Conservation (phyloP, 2,888 invertebrate genomes). For the Drosophila mayaguana region DNA sequence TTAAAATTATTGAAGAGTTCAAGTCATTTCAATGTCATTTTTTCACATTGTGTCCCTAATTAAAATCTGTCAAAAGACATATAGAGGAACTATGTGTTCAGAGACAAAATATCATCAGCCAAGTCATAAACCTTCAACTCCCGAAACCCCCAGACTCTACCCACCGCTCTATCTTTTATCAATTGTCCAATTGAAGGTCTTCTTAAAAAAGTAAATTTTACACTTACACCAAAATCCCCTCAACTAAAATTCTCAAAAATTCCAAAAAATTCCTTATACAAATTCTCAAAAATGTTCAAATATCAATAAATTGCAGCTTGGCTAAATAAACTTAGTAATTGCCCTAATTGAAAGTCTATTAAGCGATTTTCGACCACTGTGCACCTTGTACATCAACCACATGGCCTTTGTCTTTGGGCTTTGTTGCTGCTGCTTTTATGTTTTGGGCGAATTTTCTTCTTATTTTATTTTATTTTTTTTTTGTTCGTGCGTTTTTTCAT, state of each 20-base stretch:
- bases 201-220: too few relatives aligned
- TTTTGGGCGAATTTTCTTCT: neutral
- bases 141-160: too few relatives aligned
- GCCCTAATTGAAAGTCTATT: neutral
- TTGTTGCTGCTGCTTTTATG: conserved; percentile 6
- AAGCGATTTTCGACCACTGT: conserved; percentile 7
- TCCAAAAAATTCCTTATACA: too few relatives aligned
- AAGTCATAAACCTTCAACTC: too few relatives aligned
- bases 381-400: neutral
- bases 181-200: too few relatives aligned
- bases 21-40: too few relatives aligned
- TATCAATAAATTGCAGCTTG: neutral
- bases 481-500: conserved; percentile 54
- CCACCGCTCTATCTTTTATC: too few relatives aligned
- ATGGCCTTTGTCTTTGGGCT: conserved; percentile 48
- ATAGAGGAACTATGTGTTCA: too few relatives aligned
- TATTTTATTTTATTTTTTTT: neutral
- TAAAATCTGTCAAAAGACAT: too few relatives aligned
- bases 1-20: too few relatives aligned
- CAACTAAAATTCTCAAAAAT: neutral
- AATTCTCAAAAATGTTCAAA: neutral
- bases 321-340: neutral
- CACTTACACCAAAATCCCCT: neutral
- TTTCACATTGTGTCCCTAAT: too few relatives aligned
- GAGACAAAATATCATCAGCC: too few relatives aligned